Evolutionary conservation across 2,888 invertebrate species (phyloP).

Genomic region (Choreutis nemorana): DNA sequence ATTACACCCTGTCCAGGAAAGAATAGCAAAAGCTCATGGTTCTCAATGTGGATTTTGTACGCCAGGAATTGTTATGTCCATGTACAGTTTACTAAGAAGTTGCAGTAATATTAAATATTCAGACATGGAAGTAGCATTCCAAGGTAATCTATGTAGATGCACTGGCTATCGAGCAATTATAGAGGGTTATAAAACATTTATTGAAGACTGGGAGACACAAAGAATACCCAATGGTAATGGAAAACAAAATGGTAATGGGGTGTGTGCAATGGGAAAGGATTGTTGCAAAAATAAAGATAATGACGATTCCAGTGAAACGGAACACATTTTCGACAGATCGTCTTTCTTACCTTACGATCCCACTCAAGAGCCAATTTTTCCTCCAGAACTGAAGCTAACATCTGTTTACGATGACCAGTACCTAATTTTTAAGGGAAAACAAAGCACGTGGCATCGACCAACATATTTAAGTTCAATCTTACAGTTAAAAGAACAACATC

Average conservation of each 20-base stretch:
- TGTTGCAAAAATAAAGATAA: slow-evolving; percentile 67
- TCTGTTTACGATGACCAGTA: slow-evolving; percentile 66
- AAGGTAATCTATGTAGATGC: slow-evolving; percentile 82
- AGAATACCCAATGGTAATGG: slow-evolving; percentile 30
- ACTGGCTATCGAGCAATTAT: slow-evolving; percentile 89
- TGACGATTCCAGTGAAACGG: slow-evolving; percentile 47
- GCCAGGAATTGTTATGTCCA: slow-evolving; percentile 92
- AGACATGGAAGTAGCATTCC: slow-evolving; percentile 77
- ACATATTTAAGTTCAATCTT: slow-evolving; percentile 67
- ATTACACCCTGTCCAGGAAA: slow-evolving; percentile 82
- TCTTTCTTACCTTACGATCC: slow-evolving; percentile 75
- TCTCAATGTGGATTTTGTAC: slow-evolving; percentile 92
- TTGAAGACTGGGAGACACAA: slow-evolving; percentile 72
- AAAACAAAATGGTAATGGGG: slow-evolving; percentile 20
- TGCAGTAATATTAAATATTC: slow-evolving; percentile 47
- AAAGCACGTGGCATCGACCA: slow-evolving; percentile 76
- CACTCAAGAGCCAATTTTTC: slow-evolving; percentile 85
- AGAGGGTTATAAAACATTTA: slow-evolving; percentile 81
- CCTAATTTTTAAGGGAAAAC: slow-evolving; percentile 52
- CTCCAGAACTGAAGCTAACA: slow-evolving; percentile 76
- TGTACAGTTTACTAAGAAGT: slow-evolving; percentile 80
- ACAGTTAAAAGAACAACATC: slow-evolving; percentile 69
- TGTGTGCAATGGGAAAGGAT: slow-evolving; percentile 69
- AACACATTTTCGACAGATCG: slow-evolving; percentile 65
- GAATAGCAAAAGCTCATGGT: slow-evolving; percentile 84